Base-by-base conservation (phyloP, 2,888 invertebrate species). In the Temnothorax ravouxi region DNA sequence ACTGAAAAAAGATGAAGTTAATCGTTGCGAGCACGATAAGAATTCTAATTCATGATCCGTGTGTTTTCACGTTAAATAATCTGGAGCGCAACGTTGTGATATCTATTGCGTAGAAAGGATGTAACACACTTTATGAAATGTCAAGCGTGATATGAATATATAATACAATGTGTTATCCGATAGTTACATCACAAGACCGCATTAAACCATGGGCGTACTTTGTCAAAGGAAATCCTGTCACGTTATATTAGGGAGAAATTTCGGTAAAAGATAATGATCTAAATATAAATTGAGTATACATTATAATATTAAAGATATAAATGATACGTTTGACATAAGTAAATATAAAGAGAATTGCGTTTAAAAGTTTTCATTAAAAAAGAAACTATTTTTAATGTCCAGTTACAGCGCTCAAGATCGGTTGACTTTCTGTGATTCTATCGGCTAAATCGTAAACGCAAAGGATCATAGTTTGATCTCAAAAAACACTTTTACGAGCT, bases 401-500 rank as follows among this genome's bases (percentile, higher is more conserved):
- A 21, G 29, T 77, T 52, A 52, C 15, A 54, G 21, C n/a, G 4
- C 0, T 54, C 38, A 6, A 21, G 52, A 59, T 79, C 34, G 13
- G 8, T 29, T 13, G n/a, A 56, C n/a, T 77, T 47, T 29, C 9
- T 44, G 56, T 29, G 34, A 83, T 52, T 61, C 59, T 61, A 44
- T 44, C 61, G 47, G 47, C 38, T 50, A 47, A 74, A 64, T 67
- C 77, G 82, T 83, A 85, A 87, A 87, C 61, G 79, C 38, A 38
- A 74, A 85, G 62, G 62, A 64, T 67, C 79, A 67, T 75, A 83
- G 84, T 88, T 84, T 79, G 66, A 86, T 83, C 72, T 88, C 80
- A 83, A 88, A 71, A 66, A 81, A 87, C 77, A 80, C 61, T 83
- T 67, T 59, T 29, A 64, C 66, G 69, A 81, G 75, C 34, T 81